phyloP scores from a whole-genome alignment of 2,113 vertebrate species.

The Thryonomys swinderianus region DNA sequence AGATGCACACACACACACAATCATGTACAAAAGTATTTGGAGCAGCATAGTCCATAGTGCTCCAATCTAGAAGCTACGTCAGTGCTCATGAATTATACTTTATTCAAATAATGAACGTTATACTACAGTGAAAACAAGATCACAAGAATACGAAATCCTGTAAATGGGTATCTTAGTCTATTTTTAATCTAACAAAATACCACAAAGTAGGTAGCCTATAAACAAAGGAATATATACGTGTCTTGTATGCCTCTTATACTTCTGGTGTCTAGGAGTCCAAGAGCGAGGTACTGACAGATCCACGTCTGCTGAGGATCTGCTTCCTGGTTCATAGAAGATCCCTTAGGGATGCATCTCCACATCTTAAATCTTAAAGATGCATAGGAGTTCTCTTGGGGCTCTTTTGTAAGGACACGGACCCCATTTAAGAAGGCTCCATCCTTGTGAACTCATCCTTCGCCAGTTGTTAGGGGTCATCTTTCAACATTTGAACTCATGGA shows the following conservation, averaged over 20 bases:
- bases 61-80: not conserved
- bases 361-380: too few species aligned
- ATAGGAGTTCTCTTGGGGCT: not conserved
- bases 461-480: not conserved
- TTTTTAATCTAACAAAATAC: not conserved
- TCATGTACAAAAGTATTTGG: not conserved
- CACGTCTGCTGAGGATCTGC: not conserved
- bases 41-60: not conserved
- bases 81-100: not conserved
- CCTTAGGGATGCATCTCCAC: not conserved
- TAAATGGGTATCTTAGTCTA: not conserved
- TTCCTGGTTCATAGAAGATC: not conserved
- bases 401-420: not conserved
- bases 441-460: not conserved
- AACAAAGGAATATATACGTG: not conserved
- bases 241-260: not conserved
- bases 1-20: not conserved
- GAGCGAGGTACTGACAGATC: not conserved
- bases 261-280: not conserved
- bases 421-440: not conserved
- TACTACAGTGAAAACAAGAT: not conserved
- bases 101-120: not conserved
- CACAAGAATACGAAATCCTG: not conserved
- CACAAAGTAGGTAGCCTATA: not conserved
- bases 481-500: not conserved